A percentile compares a stretch with the other conserved stretches of the same genome.
Evolutionary conservation across 1,140 invertebrate genomes (phyloP).

Genomic region (Diorhabda elongata): DNA sequence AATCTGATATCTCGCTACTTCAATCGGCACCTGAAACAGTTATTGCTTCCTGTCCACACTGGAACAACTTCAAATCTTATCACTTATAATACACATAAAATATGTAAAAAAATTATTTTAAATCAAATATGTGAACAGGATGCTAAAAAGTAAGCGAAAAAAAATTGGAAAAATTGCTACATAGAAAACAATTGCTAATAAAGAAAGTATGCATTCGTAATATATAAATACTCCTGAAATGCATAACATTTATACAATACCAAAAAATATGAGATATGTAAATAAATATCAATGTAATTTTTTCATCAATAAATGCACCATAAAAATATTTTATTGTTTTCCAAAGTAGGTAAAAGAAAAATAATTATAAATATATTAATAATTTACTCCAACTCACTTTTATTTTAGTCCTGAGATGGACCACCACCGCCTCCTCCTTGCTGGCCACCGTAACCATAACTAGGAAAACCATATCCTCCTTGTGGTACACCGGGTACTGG

Average conservation of each 20-base stretch:
- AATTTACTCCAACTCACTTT: background rate
- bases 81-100: background rate
- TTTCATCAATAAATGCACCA: constrained; percentile 6
- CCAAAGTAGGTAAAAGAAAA: constrained; percentile 22
- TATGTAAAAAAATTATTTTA: background rate
- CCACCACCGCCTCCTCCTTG: constrained; percentile 15
- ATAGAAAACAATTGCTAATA: constrained; percentile 28
- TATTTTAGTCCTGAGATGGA: constrained; percentile 12
- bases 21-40: constrained; percentile 28
- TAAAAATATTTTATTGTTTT: constrained; percentile 26
- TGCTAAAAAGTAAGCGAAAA: constrained; percentile 1
- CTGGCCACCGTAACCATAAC: constrained; percentile 40
- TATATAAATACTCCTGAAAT: constrained; percentile 26
- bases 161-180: constrained; percentile 23
- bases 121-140: constrained; percentile 19
- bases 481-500: constrained; percentile 35
- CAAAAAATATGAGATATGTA: constrained; percentile 17
- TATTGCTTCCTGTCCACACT: constrained; percentile 16
- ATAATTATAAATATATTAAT: constrained; percentile 6
- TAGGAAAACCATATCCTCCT: constrained; percentile 40
- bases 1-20: constrained; percentile 32
- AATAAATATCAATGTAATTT: constrained; percentile 11
- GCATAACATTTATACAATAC: constrained; percentile 10
- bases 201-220: constrained; percentile 15
- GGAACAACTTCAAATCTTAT: background rate